These are phyloP conservation scores for Entomobrya proxima DNA, from an alignment of 2,888 invertebrate species.

Conservation along the genomic window DNA sequence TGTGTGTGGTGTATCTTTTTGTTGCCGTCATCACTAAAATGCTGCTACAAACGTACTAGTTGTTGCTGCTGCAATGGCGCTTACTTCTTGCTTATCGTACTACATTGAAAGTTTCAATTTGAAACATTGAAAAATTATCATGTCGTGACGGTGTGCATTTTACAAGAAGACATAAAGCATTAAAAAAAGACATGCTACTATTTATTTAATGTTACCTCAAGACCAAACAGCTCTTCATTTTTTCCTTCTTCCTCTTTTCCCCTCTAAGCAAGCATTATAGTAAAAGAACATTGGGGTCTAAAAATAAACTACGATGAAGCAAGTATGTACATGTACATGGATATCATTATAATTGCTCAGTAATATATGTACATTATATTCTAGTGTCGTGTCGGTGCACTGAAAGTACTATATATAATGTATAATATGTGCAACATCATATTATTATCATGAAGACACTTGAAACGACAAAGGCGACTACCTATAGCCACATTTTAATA, in stretches of 20 bases:
- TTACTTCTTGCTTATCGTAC: not conserved
- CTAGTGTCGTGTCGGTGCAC: no score
- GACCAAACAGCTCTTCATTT: conserved; percentile 19
- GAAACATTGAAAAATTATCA: conserved; percentile 41
- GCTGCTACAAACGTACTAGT: not conserved
- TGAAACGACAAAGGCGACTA: no score
- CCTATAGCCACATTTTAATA: no score
- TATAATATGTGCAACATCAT: no score
- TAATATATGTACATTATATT: no score
- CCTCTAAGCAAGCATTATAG: not conserved
- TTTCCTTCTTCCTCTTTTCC: not conserved
- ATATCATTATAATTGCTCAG: not conserved
- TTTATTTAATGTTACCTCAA: conserved; percentile 15
- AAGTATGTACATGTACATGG: no score
- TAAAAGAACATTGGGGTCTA: conserved; percentile 24
- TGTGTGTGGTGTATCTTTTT: no score
- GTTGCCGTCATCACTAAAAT: no score
- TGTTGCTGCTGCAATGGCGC: no score
- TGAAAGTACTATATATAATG: no score
- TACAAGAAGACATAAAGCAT: conserved; percentile 30
- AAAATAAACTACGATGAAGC: conserved; percentile 22
- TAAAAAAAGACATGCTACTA: conserved; percentile 21
- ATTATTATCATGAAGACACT: no score
- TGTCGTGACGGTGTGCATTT: conserved; percentile 40
- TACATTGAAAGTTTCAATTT: conserved; percentile 36